phyloP scores from a whole-genome alignment of 2,113 vertebrate species.

The Sylvietta virens region DNA sequence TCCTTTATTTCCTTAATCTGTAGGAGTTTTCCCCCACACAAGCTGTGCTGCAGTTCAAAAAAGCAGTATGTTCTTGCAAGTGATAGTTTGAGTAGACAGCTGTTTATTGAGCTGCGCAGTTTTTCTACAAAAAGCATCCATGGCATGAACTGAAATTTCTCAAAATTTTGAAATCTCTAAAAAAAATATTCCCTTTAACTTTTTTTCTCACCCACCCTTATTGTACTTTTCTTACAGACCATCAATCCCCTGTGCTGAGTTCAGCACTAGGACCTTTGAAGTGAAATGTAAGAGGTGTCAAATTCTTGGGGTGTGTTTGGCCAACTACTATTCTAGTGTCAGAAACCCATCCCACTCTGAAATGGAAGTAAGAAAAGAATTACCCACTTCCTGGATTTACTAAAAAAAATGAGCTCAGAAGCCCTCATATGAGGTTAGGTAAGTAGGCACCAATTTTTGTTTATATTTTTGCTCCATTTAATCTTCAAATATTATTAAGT shows the following conservation, averaged over 20 bases:
- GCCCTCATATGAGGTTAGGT: not conserved
- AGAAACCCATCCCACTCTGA: not conserved
- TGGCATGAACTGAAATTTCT: not conserved
- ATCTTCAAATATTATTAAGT: not conserved
- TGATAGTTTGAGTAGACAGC: slow-evolving; percentile 4
- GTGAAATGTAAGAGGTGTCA: not conserved
- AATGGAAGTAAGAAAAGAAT: not conserved
- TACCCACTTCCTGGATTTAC: not conserved
- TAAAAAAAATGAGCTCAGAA: not conserved
- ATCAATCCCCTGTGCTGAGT: not conserved
- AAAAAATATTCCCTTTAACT: not conserved
- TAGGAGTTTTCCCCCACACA: slow-evolving; percentile 40
- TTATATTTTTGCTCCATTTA: not conserved
- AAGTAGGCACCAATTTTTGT: not conserved
- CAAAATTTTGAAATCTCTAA: not conserved
- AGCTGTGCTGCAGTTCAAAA: slow-evolving; percentile 39
- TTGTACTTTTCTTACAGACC: not conserved
- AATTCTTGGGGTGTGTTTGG: not conserved
- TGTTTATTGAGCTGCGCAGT: not conserved
- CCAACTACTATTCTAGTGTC: not conserved
- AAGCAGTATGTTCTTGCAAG: not conserved
- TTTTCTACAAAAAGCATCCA: not conserved
- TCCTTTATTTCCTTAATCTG: slow-evolving; percentile 22
- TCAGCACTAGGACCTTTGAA: not conserved
- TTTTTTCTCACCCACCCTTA: not conserved